phyloP scores from a whole-genome alignment of 2,113 vertebrate genomes.

The Paradoxurus hermaphroditus region DNA sequence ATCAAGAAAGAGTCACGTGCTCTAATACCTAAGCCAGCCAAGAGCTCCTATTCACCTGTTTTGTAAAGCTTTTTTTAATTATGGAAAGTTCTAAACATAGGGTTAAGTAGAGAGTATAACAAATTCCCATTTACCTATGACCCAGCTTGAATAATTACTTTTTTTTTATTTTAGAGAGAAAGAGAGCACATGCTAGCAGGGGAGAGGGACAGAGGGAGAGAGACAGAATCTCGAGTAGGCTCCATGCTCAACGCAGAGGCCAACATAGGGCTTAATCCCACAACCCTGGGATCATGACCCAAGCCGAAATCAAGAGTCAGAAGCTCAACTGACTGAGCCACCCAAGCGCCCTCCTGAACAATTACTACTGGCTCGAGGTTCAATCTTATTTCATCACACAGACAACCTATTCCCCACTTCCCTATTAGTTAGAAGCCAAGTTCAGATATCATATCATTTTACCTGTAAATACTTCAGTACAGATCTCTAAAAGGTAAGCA shows the following conservation, averaged over 20 bases:
- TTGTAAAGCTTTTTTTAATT: background rate
- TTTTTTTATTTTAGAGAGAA: too few relatives aligned
- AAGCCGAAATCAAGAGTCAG: too few relatives aligned
- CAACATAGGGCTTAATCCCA: too few relatives aligned
- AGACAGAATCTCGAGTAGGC: too few relatives aligned
- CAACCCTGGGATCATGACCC: too few relatives aligned
- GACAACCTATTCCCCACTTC: background rate
- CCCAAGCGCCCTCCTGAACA: background rate
- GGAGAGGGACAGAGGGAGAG: too few relatives aligned
- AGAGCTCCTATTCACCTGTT: background rate
- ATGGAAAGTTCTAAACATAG: background rate
- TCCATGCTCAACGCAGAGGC: too few relatives aligned
- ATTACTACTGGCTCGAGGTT: background rate
- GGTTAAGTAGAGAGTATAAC: background rate
- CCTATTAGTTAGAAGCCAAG: background rate
- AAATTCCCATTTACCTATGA: background rate
- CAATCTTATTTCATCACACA: background rate
- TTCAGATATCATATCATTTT: background rate
- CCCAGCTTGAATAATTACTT: background rate
- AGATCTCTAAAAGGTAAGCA: slow-evolving; percentile 2
- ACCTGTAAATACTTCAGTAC: background rate
- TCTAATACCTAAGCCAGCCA: background rate
- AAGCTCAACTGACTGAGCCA: too few relatives aligned
- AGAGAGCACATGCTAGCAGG: too few relatives aligned
- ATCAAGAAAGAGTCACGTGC: background rate